Conservation (phyloP, 2,113 vertebrate genomes). For the Hemichromis elongatus region DNA sequence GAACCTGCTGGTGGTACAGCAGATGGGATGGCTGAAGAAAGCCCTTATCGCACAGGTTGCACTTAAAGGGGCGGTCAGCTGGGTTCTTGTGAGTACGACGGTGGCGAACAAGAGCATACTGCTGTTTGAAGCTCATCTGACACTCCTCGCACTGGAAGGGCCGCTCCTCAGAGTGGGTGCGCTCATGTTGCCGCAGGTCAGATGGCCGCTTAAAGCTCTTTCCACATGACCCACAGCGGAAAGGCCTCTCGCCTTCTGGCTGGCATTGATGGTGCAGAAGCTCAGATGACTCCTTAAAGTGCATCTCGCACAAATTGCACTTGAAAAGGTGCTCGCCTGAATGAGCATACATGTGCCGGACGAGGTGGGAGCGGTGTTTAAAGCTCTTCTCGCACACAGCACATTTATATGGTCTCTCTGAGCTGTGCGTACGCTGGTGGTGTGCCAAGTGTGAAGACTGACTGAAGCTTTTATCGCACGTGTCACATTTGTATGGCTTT, state of each 20-base stretch:
- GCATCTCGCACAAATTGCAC: slow-evolving; percentile 91
- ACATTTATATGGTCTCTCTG: slow-evolving; percentile 93
- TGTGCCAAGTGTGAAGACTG: slow-evolving; percentile 95
- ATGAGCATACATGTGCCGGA: slow-evolving; percentile 96
- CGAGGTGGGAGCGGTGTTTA: slow-evolving; percentile 94
- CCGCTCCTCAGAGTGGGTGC: slow-evolving; percentile 91
- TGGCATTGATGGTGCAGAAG: slow-evolving; percentile 94
- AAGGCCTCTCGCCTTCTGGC: slow-evolving; percentile 87
- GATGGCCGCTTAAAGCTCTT: slow-evolving; percentile 94
- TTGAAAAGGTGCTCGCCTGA: slow-evolving; percentile 94
- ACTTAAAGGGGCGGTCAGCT: slow-evolving; percentile 81
- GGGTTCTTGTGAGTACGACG: slow-evolving; percentile 89
- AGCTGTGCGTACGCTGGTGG: slow-evolving; percentile 95
- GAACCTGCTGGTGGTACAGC: slow-evolving; percentile 93
- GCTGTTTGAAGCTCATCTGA: slow-evolving; percentile 98
- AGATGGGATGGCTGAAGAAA: slow-evolving; percentile 91
- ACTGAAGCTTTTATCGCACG: slow-evolving; percentile 96
- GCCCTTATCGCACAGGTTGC: slow-evolving; percentile 92
- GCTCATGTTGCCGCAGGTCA: slow-evolving; percentile 92
- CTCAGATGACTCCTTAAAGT: slow-evolving; percentile 94
- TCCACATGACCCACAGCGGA: slow-evolving; percentile 86
- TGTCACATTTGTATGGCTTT: slow-evolving; percentile 93
- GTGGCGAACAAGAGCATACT: slow-evolving; percentile 91
- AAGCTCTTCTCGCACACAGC: slow-evolving; percentile 95
- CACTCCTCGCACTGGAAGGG: slow-evolving; percentile 97